Evolutionary conservation across 2,113 vertebrate species (phyloP).

Genomic region (Merops nubicus): DNA sequence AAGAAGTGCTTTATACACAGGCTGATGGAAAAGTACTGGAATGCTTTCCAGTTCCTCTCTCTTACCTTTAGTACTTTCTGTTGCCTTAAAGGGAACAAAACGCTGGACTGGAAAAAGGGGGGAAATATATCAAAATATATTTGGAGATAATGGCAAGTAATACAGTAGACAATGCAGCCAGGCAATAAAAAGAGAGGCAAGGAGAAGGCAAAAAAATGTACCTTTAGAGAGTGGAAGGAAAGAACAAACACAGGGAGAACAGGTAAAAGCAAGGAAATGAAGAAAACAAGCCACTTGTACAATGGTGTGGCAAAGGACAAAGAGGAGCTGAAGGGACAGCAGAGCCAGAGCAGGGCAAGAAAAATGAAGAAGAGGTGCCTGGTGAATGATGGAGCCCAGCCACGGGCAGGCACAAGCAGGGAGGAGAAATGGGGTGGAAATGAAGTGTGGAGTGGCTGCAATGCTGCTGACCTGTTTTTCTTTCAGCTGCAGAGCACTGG

Average conservation of each 20-base stretch:
- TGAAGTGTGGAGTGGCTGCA: neutral
- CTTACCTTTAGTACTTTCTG: constrained; percentile 37
- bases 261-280: constrained; percentile 19
- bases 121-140: constrained; percentile 52
- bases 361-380: neutral
- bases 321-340: neutral
- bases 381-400: neutral
- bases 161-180: neutral
- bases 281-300: neutral
- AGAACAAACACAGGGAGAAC: neutral
- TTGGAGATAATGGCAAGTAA: constrained; percentile 33
- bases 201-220: constrained; percentile 1
- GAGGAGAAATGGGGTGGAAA: constrained; percentile 27
- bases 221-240: neutral
- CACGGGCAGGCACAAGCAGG: neutral
- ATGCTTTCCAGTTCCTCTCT: constrained; percentile 44
- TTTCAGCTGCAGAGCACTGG: neutral
- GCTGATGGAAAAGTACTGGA: constrained; percentile 66
- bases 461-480: neutral
- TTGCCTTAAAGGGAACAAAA: constrained; percentile 51
- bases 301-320: neutral
- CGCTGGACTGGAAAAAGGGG: neutral
- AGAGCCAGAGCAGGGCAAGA: neutral
- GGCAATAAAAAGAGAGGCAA: neutral
- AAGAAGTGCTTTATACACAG: constrained; percentile 52